Conservation (phyloP, 2,888 invertebrate species). For the Ochropleura leucogaster region DNA sequence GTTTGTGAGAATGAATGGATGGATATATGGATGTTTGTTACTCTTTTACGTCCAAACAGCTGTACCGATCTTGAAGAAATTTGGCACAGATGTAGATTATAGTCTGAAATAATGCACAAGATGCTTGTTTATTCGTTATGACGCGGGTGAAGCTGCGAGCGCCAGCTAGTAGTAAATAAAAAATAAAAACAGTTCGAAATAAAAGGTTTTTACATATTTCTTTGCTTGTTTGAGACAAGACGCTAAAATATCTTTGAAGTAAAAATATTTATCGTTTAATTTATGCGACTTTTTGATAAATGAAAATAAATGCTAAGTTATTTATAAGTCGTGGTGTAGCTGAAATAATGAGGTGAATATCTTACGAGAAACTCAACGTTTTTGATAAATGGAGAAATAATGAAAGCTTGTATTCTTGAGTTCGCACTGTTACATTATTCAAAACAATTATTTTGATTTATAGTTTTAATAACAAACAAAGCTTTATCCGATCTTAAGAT, state of each 20-base stretch:
- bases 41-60: no score
- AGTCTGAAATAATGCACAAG: no score
- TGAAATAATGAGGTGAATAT: conserved; percentile 23
- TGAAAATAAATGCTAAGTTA: conserved; percentile 22
- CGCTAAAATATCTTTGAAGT: not conserved
- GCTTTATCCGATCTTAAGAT: not conserved
- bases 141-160: no score
- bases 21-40: no score
- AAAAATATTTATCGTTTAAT: not conserved
- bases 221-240: not conserved
- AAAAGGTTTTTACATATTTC: not conserved
- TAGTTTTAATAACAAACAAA: not conserved
- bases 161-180: not conserved
- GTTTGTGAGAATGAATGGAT: no score
- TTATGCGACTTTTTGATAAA: not conserved
- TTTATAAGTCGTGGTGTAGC: conserved; percentile 10
- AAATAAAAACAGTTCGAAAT: not conserved
- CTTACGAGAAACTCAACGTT: not conserved
- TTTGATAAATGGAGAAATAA: conserved; percentile 23
- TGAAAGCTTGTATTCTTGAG: not conserved
- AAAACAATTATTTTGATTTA: conserved; percentile 1
- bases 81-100: no score
- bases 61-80: no score
- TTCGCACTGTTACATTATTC: conserved; percentile 15
- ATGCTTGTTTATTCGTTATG: no score